Evolutionary conservation across 1,140 invertebrate species (phyloP).

Genomic region (Drosophila kepulauana): DNA sequence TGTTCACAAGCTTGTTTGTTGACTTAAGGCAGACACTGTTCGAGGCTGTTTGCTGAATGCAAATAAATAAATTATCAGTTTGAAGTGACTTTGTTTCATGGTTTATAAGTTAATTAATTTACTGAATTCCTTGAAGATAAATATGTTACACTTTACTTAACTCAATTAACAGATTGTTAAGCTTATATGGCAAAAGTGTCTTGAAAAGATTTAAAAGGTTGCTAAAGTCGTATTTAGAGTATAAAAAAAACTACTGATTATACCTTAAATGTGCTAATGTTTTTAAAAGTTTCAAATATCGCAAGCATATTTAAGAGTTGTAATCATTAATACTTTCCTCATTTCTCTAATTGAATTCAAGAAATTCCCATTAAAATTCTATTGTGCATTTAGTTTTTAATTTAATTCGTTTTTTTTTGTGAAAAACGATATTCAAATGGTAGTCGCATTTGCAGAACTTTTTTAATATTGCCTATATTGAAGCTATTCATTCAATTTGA

Average conservation of each 20-base stretch:
- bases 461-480: conserved; percentile 31
- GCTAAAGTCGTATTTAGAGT: no score
- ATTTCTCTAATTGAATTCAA: neutral
- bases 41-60: conserved; percentile 6
- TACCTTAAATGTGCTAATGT: no score
- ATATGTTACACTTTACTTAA: conserved; percentile 9
- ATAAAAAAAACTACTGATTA: no score
- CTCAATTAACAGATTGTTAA: conserved; percentile 2
- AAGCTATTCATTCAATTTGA: conserved; percentile 44
- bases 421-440: neutral
- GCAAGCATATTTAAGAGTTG: no score
- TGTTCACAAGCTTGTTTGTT: conserved; percentile 25
- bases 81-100: conserved; percentile 2
- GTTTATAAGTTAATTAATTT: conserved; percentile 25
- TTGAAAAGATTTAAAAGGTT: neutral
- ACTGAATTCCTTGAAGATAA: neutral
- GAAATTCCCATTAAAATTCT: neutral
- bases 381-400: neutral
- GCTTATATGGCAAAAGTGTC: neutral
- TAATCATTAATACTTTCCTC: neutral
- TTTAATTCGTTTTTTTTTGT: neutral
- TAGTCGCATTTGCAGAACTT: conserved; percentile 6
- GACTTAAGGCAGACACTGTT: conserved; percentile 14
- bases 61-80: conserved; percentile 22
- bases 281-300: no score